Conservation (phyloP, 2,113 vertebrate species). For the Pterophyllum scalare region DNA sequence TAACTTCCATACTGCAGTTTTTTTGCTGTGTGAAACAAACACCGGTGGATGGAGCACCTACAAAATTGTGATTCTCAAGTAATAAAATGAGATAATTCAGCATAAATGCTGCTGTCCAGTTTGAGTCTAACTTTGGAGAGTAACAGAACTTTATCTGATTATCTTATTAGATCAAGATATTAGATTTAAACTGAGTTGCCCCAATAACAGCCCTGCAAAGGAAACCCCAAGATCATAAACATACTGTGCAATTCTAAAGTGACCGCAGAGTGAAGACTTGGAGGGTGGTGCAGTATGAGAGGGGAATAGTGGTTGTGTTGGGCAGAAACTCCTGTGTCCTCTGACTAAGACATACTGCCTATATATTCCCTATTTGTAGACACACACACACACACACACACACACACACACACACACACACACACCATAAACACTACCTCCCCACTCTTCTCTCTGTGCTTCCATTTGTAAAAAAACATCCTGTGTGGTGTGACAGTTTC, state of each 20-base stretch:
- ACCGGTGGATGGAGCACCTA: too few relatives aligned
- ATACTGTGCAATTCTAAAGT: background rate
- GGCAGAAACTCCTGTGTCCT: background rate
- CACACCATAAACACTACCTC: background rate
- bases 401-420: background rate
- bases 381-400: slow-evolving; percentile 5
- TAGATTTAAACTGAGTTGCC: background rate
- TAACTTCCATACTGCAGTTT: too few relatives aligned
- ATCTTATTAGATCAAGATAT: background rate
- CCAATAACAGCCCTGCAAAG: background rate
- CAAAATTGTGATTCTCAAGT: background rate
- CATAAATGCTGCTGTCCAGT: background rate
- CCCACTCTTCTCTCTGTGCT: slow-evolving; percentile 13
- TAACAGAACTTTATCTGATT: background rate
- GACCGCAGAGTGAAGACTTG: background rate
- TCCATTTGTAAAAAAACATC: slow-evolving; percentile 36
- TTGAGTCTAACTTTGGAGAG: background rate
- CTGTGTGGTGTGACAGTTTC: slow-evolving; percentile 31
- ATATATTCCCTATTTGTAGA: background rate
- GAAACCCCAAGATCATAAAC: background rate
- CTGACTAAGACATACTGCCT: background rate
- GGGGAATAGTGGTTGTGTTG: background rate
- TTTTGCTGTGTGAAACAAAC: too few relatives aligned
- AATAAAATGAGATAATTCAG: background rate
- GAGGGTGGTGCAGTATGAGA: background rate